Percentiles rank a stretch among this genome's conserved stretches.
Evolutionary conservation across 2,888 invertebrate genomes (phyloP).

Genomic region (Conops quadrifasciatus): DNA sequence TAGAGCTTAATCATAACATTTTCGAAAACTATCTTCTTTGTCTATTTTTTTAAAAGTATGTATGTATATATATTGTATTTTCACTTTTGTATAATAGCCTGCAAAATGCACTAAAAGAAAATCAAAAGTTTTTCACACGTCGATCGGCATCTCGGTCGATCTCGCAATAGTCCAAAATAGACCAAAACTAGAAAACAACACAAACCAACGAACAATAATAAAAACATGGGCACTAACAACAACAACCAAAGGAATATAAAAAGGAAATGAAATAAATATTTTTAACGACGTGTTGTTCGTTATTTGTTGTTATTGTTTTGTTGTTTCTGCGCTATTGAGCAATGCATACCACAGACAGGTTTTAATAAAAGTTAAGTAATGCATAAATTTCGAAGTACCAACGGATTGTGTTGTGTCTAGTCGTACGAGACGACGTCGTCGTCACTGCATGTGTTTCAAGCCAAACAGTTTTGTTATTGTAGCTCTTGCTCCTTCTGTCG

Average conservation of each 20-base stretch:
- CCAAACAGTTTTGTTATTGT: background rate
- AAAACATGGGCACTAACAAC: background rate
- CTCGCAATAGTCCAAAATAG: too few relatives aligned
- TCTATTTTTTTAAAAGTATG: too few relatives aligned
- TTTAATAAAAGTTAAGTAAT: constrained; percentile 31
- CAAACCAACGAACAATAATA: background rate
- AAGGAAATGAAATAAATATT: constrained; percentile 17
- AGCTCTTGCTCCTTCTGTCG: background rate
- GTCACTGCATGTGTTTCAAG: background rate
- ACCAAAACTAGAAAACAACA: background rate
- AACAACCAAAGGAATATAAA: background rate
- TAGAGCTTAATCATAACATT: too few relatives aligned
- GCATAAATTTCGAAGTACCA: constrained; percentile 15
- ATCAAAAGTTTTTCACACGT: too few relatives aligned
- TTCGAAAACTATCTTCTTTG: too few relatives aligned
- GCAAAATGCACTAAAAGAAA: too few relatives aligned
- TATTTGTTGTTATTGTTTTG: background rate
- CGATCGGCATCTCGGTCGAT: too few relatives aligned
- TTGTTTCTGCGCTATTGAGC: background rate
- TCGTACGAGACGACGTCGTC: background rate
- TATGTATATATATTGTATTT: too few relatives aligned
- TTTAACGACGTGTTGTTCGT: background rate
- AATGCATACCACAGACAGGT: background rate
- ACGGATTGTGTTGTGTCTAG: background rate
- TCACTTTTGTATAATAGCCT: too few relatives aligned